Evolutionary conservation across 64 coral and sea anemone genomes (phyloP).

Genomic region (Platygyra sinensis): DNA sequence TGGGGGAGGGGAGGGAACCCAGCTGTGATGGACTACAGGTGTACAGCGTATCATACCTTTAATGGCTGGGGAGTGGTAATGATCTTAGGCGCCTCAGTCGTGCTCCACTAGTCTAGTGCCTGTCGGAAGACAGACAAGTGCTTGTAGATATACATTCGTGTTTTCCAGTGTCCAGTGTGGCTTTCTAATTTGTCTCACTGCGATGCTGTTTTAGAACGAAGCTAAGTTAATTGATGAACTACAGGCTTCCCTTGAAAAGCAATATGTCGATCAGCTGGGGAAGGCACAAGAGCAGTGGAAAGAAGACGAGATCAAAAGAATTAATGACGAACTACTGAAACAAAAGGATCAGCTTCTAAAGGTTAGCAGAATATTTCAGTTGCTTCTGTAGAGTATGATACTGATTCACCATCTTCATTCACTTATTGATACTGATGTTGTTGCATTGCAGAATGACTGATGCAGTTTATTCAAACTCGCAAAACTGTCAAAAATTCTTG

Average conservation of each 20-base stretch:
- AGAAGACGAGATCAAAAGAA: constrained; percentile 34
- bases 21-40: no score
- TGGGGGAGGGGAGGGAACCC: no score
- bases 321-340: constrained; percentile 45
- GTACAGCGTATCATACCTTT: no score
- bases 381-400: background rate
- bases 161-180: background rate
- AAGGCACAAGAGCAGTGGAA: constrained; percentile 60
- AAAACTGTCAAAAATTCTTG: no score
- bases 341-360: constrained; percentile 40
- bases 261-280: constrained; percentile 36
- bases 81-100: no score
- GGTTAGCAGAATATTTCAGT: background rate
- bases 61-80: no score
- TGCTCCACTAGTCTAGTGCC: no score
- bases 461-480: no score
- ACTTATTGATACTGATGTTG: no score
- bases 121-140: no score
- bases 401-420: no score
- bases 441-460: no score
- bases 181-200: background rate
- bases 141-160: background rate
- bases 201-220: constrained; percentile 43
- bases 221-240: constrained; percentile 47
- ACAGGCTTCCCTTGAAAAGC: constrained; percentile 40